Evolutionary conservation across 2,888 invertebrate species (phyloP).

Genomic region (Embidobia sp.): DNA sequence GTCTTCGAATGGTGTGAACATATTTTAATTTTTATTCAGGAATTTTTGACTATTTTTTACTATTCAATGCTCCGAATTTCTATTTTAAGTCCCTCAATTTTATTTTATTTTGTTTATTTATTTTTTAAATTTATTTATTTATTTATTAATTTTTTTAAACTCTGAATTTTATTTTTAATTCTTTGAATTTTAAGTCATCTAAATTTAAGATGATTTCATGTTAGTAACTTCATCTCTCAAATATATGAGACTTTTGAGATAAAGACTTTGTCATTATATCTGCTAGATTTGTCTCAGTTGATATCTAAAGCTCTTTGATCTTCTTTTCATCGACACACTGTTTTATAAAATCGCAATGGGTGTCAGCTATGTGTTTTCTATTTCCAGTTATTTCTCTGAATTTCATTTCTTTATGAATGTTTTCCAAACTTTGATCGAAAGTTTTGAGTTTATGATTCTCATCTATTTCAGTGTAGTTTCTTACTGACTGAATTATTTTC

Average conservation of each 20-base stretch:
- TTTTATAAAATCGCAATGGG: slow-evolving; percentile 64
- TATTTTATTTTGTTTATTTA: too few species aligned
- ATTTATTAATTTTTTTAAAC: too few species aligned
- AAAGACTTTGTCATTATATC: slow-evolving; percentile 48
- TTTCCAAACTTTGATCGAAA: slow-evolving; percentile 44
- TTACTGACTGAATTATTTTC: slow-evolving; percentile 41
- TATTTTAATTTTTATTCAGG: too few species aligned
- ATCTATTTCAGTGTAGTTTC: slow-evolving; percentile 47
- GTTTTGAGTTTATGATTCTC: slow-evolving; percentile 62
- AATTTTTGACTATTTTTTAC: too few species aligned
- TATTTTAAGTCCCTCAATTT: too few species aligned
- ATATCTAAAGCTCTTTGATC: slow-evolving; percentile 60
- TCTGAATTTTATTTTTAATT: slow-evolving; percentile 3
- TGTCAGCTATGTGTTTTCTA: slow-evolving; percentile 61
- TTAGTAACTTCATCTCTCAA: slow-evolving; percentile 13
- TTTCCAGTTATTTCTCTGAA: slow-evolving; percentile 53
- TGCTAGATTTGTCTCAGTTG: slow-evolving; percentile 52
- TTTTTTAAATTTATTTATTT: too few species aligned
- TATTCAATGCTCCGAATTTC: too few species aligned
- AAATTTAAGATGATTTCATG: slow-evolving; percentile 2
- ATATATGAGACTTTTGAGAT: slow-evolving; percentile 27
- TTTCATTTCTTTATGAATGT: slow-evolving; percentile 32
- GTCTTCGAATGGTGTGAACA: too few species aligned
- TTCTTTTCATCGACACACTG: slow-evolving; percentile 60
- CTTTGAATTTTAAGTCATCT: too few species aligned